These are phyloP conservation scores for Emesis russula DNA, from an alignment of 2,888 invertebrate genomes.

Conservation along the genomic window DNA sequence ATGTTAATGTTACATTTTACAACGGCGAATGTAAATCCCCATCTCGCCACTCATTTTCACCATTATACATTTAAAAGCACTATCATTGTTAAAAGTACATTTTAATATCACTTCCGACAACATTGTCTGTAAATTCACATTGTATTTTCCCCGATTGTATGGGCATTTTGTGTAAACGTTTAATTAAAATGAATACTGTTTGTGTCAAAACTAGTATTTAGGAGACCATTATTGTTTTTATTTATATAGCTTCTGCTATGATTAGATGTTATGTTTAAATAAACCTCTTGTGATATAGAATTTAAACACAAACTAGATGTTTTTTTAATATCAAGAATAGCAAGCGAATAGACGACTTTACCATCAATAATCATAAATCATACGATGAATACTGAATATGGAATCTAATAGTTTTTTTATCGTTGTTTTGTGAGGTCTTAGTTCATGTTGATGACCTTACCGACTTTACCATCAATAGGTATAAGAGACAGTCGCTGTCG, in stretches of 20 bases:
- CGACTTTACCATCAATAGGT: too few relatives aligned
- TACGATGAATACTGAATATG: too few relatives aligned
- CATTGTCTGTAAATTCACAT: constrained; percentile 27
- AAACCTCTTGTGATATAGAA: background rate
- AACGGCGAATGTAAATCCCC: constrained; percentile 13
- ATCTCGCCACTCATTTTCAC: constrained; percentile 18
- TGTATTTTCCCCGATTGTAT: constrained; percentile 15
- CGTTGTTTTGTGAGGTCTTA: too few relatives aligned
- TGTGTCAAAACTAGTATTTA: constrained; percentile 18
- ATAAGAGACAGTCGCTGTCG: too few relatives aligned
- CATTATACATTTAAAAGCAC: constrained; percentile 26
- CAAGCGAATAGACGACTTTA: too few relatives aligned
- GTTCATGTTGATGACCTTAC: too few relatives aligned
- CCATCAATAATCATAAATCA: too few relatives aligned
- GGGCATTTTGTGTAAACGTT: constrained; percentile 23
- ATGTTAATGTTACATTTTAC: constrained; percentile 2
- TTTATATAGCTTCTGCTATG: too few relatives aligned
- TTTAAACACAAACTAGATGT: background rate
- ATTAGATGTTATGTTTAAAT: too few relatives aligned
- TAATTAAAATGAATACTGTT: constrained; percentile 16
- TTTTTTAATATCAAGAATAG: background rate
- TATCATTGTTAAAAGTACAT: constrained; percentile 25
- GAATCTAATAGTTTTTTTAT: too few relatives aligned
- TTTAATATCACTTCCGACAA: constrained; percentile 26
- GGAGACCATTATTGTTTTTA: background rate